phyloP scores from a whole-genome alignment of 2,113 vertebrate genomes.

The Pelecanus crispus region DNA sequence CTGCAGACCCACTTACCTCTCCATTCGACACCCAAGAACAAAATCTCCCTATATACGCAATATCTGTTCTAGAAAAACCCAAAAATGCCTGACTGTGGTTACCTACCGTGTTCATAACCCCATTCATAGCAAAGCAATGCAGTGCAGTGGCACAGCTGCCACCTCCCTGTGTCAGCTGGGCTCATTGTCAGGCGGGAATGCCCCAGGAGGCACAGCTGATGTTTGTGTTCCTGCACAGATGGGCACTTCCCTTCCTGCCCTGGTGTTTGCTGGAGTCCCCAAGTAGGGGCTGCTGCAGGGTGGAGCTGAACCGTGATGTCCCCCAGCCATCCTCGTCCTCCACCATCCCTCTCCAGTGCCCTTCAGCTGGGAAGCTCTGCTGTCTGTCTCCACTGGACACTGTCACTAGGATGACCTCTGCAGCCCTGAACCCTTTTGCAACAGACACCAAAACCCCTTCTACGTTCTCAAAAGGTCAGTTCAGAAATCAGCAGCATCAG shows the following conservation, averaged over 20 bases:
- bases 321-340: neutral
- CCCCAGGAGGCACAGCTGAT: conserved; percentile 43
- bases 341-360: neutral
- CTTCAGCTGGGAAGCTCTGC: neutral
- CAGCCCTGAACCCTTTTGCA: neutral
- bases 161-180: conserved; percentile 6
- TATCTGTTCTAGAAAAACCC: neutral
- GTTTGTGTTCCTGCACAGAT: conserved; percentile 46
- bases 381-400: neutral
- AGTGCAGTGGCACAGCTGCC: neutral
- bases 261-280: neutral
- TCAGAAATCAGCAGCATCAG: neutral
- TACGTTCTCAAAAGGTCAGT: neutral
- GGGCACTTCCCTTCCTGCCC: neutral
- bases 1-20: neutral
- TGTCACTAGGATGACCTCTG: neutral
- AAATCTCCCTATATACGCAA: neutral
- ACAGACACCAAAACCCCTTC: neutral
- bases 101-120: neutral
- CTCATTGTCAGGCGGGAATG: neutral
- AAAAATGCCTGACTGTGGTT: neutral
- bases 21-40: neutral
- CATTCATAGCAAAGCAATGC: neutral
- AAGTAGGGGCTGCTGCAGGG: neutral
- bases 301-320: neutral